Conservation (phyloP, 2,888 invertebrate genomes). For the Rotaria macrura region DNA sequence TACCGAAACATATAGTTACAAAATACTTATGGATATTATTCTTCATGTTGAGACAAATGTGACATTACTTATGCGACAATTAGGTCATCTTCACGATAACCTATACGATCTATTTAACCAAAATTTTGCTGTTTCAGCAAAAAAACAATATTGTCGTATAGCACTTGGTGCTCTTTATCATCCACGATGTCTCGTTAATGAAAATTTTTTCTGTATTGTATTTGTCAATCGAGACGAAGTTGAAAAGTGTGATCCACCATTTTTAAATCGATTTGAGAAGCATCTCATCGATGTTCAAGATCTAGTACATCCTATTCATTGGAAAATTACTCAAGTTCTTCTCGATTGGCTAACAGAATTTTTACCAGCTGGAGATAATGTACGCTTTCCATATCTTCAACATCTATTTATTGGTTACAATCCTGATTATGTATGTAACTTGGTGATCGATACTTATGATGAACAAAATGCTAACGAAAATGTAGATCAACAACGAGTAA, state of each 20-base stretch:
- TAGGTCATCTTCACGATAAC: background rate
- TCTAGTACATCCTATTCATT: background rate
- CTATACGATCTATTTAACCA: conserved; percentile 18
- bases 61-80: background rate
- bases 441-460: too few relatives aligned
- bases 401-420: background rate
- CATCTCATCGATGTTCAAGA: background rate
- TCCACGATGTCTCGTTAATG: background rate
- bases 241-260: background rate
- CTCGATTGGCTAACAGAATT: too few relatives aligned
- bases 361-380: background rate
- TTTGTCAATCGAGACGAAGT: background rate
- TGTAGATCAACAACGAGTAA: too few relatives aligned
- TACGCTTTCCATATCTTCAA: background rate
- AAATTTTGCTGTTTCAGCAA: background rate
- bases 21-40: conserved; percentile 6
- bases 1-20: background rate
- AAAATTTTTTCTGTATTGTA: background rate
- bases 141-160: conserved; percentile 4
- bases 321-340: background rate
- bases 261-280: background rate
- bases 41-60: background rate
- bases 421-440: background rate
- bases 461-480: too few relatives aligned
- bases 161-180: conserved; percentile 7